Evolutionary conservation across 2,113 vertebrate species (phyloP).

Genomic region (Lagopus leucura): DNA sequence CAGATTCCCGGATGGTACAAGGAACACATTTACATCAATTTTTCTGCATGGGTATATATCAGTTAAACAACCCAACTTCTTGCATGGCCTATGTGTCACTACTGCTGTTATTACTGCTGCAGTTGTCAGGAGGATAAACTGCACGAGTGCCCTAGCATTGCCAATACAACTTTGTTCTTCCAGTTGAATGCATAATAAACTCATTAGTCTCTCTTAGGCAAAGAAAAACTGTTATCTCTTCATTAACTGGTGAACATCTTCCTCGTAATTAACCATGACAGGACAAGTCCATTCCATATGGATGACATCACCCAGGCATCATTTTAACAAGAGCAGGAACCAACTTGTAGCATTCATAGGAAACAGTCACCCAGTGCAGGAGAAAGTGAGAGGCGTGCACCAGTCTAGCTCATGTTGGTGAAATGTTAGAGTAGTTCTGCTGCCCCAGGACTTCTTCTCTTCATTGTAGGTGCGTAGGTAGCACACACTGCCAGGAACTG

Average conservation of each 20-base stretch:
- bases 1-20: neutral
- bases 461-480: neutral
- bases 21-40: neutral
- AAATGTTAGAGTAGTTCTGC: neutral
- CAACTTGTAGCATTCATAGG: neutral
- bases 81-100: neutral
- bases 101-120: neutral
- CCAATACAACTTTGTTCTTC: neutral
- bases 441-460: neutral
- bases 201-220: neutral
- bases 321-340: neutral
- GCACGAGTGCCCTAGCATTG: neutral
- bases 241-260: slow-evolving; percentile 39
- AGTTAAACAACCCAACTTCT: neutral
- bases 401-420: accelerated
- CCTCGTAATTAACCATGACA: slow-evolving; percentile 57
- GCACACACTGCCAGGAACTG: neutral
- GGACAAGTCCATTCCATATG: slow-evolving; percentile 32
- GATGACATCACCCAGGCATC: slow-evolving; percentile 18
- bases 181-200: slow-evolving; percentile 8
- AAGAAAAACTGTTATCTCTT: slow-evolving; percentile 37
- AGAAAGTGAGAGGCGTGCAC: neutral
- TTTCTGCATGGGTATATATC: neutral
- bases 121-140: neutral
- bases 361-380: neutral